Base-by-base conservation (phyloP, 2,888 invertebrate species). In the Drosophila atripex region DNA sequence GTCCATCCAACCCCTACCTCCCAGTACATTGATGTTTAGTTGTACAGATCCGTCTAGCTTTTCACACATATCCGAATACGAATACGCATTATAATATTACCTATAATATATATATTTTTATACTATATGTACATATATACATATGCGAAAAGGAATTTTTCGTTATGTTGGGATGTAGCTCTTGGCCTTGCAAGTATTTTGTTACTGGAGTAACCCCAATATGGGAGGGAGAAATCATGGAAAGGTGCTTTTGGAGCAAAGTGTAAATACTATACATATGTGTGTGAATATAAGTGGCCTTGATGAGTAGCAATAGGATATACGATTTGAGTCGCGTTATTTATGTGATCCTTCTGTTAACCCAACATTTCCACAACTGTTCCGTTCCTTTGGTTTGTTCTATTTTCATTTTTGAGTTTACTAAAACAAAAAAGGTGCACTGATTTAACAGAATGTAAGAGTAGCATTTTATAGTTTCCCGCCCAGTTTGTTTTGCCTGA, bases 391-490 rank as follows among this genome's bases (percentile, higher is more conserved):
- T 64, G 47, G 49, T 75, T 65, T 51, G 2, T n/a, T 35, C n/a
- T 58, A 61, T 70, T 56, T 63, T 69, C 53, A 59, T 73, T 52
- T 71, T 80, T 73, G 50, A 51, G 71, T 71, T 56, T 41, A 52
- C 71, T 69, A 58, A 78, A 76, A 84, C 65, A 80, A 77, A 78
- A 84, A 74, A 77, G 86, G 89, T 90, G 89, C 89, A 90, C 89
- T 80, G 89, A 89, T 90, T 90, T 77, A 79, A 88, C 88, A 90
- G 89, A 90, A 90, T 90, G 89, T 90, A 90, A 88, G 89, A 90
- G 90, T 90, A 90, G 89, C 89, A 90, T 90, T 90, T 90, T 90
- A 88, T 85, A 90, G 89, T 90, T 89, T 90, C 89, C 80, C 52
- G 80, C 89, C 85, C 79, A 85, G 89, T 88, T 90, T 89, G 78